phyloP scores from a whole-genome alignment of 2,888 invertebrate species.

The Coleophora deauratella region DNA sequence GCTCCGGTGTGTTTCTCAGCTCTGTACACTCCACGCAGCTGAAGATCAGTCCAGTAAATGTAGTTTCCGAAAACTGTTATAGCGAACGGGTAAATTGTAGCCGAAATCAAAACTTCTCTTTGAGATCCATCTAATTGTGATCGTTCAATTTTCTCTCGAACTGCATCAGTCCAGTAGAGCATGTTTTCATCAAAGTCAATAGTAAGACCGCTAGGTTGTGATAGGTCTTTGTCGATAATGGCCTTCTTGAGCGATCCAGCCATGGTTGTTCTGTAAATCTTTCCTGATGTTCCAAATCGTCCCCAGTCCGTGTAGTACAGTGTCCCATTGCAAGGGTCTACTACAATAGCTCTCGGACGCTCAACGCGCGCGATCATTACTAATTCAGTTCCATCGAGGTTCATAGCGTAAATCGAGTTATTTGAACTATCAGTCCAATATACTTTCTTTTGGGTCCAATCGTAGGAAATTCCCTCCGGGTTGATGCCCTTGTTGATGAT shows the following conservation, averaged over 20 bases:
- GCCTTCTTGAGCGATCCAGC: slow-evolving; percentile 93
- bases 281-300: slow-evolving; percentile 91
- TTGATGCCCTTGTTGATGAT: slow-evolving; percentile 87
- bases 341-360: slow-evolving; percentile 93
- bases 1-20: slow-evolving; percentile 98
- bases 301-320: slow-evolving; percentile 98
- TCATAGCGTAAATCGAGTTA: slow-evolving; percentile 96
- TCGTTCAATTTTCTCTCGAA: slow-evolving; percentile 95
- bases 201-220: slow-evolving; percentile 95
- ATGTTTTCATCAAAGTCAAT: slow-evolving; percentile 95
- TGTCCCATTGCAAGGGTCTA: slow-evolving; percentile 97
- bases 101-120: slow-evolving; percentile 88
- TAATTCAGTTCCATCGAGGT: slow-evolving; percentile 87
- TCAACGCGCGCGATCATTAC: slow-evolving; percentile 96
- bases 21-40: slow-evolving; percentile 93
- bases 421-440: slow-evolving; percentile 98
- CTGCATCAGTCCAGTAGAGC: slow-evolving; percentile 98
- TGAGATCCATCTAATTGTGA: slow-evolving; percentile 90
- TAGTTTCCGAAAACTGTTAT: slow-evolving; percentile 92
- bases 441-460: slow-evolving; percentile 98
- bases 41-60: slow-evolving; percentile 98
- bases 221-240: slow-evolving; percentile 91
- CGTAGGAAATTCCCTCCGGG: slow-evolving; percentile 95
- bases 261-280: slow-evolving; percentile 96
- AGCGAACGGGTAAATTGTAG: slow-evolving; percentile 96